Percentiles rank a stretch among this genome's conserved stretches.
phyloP scores from a whole-genome alignment of 2,797 vertebrate species.

The Artibeus lituratus region DNA sequence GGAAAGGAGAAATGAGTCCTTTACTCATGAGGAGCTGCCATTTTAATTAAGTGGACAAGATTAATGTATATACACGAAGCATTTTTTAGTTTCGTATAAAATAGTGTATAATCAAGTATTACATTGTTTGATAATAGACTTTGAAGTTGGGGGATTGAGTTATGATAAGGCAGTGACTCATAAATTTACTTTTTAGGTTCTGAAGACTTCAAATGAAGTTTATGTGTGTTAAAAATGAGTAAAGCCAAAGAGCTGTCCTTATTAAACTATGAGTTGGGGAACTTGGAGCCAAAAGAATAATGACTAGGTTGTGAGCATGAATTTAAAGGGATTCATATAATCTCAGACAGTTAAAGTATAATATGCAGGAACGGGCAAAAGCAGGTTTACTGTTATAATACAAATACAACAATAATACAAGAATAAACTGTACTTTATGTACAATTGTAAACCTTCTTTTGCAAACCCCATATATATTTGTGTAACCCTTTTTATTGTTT shows the following conservation, averaged over 20 bases:
- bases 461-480: background rate
- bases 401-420: background rate
- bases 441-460: background rate
- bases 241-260: background rate
- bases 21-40: background rate
- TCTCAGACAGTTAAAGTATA: background rate
- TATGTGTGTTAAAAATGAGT: background rate
- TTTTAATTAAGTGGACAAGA: background rate
- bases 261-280: background rate
- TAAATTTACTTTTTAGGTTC: slow-evolving; percentile 10
- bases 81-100: slow-evolving; percentile 5
- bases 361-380: background rate
- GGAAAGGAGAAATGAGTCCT: background rate
- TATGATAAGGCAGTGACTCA: background rate
- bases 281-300: slow-evolving; percentile 1
- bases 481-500: background rate
- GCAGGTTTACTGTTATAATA: background rate
- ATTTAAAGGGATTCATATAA: background rate
- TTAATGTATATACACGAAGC: background rate
- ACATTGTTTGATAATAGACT: slow-evolving; percentile 20
- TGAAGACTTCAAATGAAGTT: slow-evolving; percentile 16
- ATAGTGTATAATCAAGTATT: slow-evolving; percentile 5
- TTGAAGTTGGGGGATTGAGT: background rate
- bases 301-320: background rate
- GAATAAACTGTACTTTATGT: background rate